Base-by-base conservation (phyloP, 1,140 invertebrate species). In the Ceratina australensis region DNA sequence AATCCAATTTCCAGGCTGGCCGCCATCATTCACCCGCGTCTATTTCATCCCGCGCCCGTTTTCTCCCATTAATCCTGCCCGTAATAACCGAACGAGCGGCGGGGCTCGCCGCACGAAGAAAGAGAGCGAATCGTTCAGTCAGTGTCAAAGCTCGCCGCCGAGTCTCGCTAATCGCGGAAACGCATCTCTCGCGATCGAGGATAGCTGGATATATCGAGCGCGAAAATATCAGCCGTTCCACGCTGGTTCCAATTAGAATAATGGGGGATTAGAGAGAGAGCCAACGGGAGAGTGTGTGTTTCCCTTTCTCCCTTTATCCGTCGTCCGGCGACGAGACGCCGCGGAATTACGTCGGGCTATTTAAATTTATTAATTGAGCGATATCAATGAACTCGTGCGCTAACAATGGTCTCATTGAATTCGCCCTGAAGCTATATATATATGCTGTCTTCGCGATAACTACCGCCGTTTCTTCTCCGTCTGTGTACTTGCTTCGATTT, bases 341-440 rank as follows among this genome's bases (percentile, higher is more conserved):
- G 61, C 59, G 83, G 85, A 88, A 86, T 88, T 86, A 85, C 84
- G 85, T 85, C 79, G 87, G 87, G 83, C 85, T 90, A 90, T 91
- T 91, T 91, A 87, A 90, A 91, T 91, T 88, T 88, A 91, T 89
- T 89, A 90, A 90, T 91, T 88, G 89, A 89, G 88, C 85, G 83
- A 91, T 91, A 91, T 91, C 89, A 91, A 90, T 91, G 90, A 91
- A 91, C 90, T 88, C 86, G 83, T 84, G 86, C 81, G 84, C 82
- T 79, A 90, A 91, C 90, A 91, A 89, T 88, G 87, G 80, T 82
- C 84, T 89, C 89, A 91, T 91, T 91, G 89, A 91, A 90, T 90
- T 87, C 83, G 56, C 86, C 66, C 77, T 67, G 60, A 74, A 82
- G n/a, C 33, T 42, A 5, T 5, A 8, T 7, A 0, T 42, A 42